A percentile compares a stretch with the other conserved stretches of the same genome.
phyloP scores from a whole-genome alignment of 1,140 invertebrate species.

The Apis mellifera region Amel_HAv3.1 CM009940.2:8900001-8900500 shows the following conservation, averaged over 20 bases:
- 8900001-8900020: conserved; percentile 62
- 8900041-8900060: conserved; percentile 56
- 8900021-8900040: conserved; percentile 62
- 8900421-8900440: background rate
- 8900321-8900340: background rate
- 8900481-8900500: conserved; percentile 44
- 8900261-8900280: background rate
- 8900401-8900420: too few species aligned
- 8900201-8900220: conserved; percentile 33
- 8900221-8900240: background rate
- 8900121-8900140: conserved; percentile 47
- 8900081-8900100: conserved; percentile 67
- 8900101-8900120: conserved; percentile 58
- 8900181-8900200: conserved; percentile 54
- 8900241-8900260: background rate
- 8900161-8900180: conserved; percentile 63
- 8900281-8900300: background rate
- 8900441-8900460: conserved; percentile 44
- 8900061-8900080: conserved; percentile 69
- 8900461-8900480: conserved; percentile 53
- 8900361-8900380: too few species aligned
- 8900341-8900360: too few species aligned
- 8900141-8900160: conserved; percentile 56
- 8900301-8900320: background rate
- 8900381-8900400: too few species aligned